phyloP scores from a whole-genome alignment of 2,797 vertebrate genomes.

The Chaunax sp. region DNA sequence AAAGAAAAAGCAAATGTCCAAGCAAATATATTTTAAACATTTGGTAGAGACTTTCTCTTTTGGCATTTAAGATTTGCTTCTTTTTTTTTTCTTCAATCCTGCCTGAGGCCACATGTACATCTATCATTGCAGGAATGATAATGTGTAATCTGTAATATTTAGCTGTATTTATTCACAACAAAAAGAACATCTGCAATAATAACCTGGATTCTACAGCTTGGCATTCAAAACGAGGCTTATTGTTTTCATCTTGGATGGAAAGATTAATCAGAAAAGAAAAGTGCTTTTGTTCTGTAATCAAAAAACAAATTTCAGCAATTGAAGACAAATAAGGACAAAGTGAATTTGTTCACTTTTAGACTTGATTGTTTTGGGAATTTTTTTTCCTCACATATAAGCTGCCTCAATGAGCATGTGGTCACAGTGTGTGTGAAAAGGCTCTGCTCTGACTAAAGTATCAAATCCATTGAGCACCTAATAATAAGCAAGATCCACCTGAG shows the following conservation, averaged over 20 bases:
- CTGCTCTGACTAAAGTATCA: slow-evolving; percentile 37
- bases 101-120: background rate
- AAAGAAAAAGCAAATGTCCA: background rate
- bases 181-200: background rate
- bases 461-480: slow-evolving; percentile 54
- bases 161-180: background rate
- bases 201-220: background rate
- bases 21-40: background rate
- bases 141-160: background rate
- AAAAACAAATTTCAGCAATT: slow-evolving; percentile 6
- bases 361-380: background rate
- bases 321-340: background rate
- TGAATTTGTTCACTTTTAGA: background rate
- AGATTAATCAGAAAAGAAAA: slow-evolving; percentile 5
- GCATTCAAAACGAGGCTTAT: background rate
- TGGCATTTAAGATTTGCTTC: background rate
- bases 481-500: slow-evolving; percentile 62
- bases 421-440: slow-evolving; percentile 10
- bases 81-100: background rate
- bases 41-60: background rate
- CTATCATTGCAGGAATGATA: background rate
- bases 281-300: background rate
- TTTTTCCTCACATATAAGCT: background rate
- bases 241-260: background rate
- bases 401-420: background rate